A percentile compares a stretch with the other conserved stretches of the same genome.
These are phyloP conservation scores for Aphidius colemani DNA, from an alignment of 2,888 invertebrate species.

Conservation along the genomic window DNA sequence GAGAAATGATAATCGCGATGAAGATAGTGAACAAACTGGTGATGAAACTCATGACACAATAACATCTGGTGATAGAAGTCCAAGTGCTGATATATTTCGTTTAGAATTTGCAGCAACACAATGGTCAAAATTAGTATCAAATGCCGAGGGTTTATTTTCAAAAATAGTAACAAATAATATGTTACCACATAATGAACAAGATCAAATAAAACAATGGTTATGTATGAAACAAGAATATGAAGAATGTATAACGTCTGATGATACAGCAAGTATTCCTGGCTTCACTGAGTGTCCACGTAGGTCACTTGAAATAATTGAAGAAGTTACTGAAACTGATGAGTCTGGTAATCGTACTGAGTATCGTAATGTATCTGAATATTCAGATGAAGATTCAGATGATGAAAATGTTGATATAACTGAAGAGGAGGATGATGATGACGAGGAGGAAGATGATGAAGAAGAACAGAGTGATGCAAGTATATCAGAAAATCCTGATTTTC, in stretches of 20 bases:
- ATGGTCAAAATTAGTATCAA: constrained; percentile 80
- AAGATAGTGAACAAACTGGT: constrained; percentile 50
- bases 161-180: constrained; percentile 73
- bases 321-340: constrained; percentile 60
- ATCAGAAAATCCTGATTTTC: constrained; percentile 69
- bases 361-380: constrained; percentile 54
- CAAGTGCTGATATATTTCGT: constrained; percentile 66
- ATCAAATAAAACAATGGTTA: constrained; percentile 82
- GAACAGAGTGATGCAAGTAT: constrained; percentile 62
- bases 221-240: constrained; percentile 86
- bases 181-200: constrained; percentile 73
- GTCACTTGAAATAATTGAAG: constrained; percentile 65
- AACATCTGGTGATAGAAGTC: constrained; percentile 53
- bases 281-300: constrained; percentile 62
- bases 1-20: constrained; percentile 41
- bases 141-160: constrained; percentile 83
- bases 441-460: constrained; percentile 61
- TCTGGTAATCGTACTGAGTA: constrained; percentile 47
- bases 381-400: constrained; percentile 51
- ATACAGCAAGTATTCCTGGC: constrained; percentile 55
- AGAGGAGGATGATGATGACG: constrained; percentile 59
- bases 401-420: constrained; percentile 59
- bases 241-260: constrained; percentile 73
- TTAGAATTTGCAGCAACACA: constrained; percentile 83
- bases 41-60: constrained; percentile 52